phyloP scores from a whole-genome alignment of 2,888 invertebrate species.

The Andrena fulva region DNA sequence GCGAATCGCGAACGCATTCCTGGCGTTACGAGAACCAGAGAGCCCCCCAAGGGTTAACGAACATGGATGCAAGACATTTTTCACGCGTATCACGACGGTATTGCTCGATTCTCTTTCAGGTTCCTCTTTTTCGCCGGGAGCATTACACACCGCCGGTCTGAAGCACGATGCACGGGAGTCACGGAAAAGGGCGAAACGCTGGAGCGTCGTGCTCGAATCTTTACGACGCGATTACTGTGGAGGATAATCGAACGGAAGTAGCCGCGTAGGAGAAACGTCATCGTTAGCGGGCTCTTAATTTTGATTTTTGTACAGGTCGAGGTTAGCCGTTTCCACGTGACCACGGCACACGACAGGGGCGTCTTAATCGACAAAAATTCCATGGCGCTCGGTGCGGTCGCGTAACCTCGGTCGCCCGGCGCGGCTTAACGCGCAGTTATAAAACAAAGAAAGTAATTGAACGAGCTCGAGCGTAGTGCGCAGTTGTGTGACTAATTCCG shows the following conservation, averaged over 20 bases:
- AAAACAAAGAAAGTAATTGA: conserved; percentile 55
- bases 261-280: neutral
- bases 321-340: neutral
- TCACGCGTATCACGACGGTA: neutral
- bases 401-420: conserved; percentile 21
- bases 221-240: conserved; percentile 34
- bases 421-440: conserved; percentile 31
- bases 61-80: conserved; percentile 31
- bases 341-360: conserved; percentile 3
- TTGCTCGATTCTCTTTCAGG: conserved; percentile 11
- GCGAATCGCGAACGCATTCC: conserved; percentile 67
- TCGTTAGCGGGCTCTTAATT: conserved; percentile 35
- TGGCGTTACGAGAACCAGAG: conserved; percentile 39
- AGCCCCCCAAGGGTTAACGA: conserved; percentile 50
- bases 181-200: conserved; percentile 27
- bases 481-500: conserved; percentile 45
- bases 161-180: conserved; percentile 21
- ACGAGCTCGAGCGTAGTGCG: conserved; percentile 29
- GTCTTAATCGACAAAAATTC: conserved; percentile 29
- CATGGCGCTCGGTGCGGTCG: neutral
- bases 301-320: neutral
- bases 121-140: conserved; percentile 3
- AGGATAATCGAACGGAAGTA: conserved; percentile 16
- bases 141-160: conserved; percentile 12
- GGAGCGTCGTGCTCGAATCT: conserved; percentile 1